Conservation (phyloP, 2,797 vertebrate species). For the Neoniphon sammara region DNA sequence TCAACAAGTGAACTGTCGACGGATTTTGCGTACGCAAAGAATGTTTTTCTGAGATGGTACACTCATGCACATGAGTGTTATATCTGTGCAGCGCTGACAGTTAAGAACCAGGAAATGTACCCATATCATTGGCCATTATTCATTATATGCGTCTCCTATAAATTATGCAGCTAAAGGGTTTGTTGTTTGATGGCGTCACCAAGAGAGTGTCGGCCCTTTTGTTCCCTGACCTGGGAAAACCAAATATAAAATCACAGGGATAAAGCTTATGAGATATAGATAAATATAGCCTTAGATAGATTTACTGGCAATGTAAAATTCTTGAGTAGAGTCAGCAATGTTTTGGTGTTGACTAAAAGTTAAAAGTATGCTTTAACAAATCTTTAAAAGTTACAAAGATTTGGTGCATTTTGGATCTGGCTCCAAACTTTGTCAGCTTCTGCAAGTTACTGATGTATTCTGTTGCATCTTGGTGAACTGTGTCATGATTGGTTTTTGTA, state of each 20-base stretch:
- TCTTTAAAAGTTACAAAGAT: neutral
- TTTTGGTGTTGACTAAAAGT: too few relatives aligned
- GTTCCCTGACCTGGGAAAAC: neutral
- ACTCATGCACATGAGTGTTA: neutral
- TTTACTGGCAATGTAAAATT: too few relatives aligned
- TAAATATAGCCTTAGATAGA: too few relatives aligned
- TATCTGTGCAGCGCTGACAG: too few relatives aligned
- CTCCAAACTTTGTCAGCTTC: neutral
- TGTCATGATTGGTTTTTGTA: neutral
- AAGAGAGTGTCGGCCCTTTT: neutral
- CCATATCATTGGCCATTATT: neutral
- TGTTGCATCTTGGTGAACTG: neutral
- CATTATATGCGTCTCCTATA: neutral
- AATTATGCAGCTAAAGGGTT: neutral
- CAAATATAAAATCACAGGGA: too few relatives aligned
- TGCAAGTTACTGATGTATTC: conserved; percentile 10
- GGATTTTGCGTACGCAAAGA: neutral
- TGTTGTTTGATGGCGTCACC: neutral
- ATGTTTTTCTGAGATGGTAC: neutral
- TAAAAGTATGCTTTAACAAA: neutral
- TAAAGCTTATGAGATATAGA: too few relatives aligned
- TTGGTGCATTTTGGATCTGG: neutral
- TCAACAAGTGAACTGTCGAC: neutral
- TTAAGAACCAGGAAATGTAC: neutral
- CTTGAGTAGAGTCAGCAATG: too few relatives aligned